These are phyloP conservation scores for Tetranychus urticae DNA, from an alignment of 1,140 invertebrate genomes.

Conservation along the genomic window DNA sequence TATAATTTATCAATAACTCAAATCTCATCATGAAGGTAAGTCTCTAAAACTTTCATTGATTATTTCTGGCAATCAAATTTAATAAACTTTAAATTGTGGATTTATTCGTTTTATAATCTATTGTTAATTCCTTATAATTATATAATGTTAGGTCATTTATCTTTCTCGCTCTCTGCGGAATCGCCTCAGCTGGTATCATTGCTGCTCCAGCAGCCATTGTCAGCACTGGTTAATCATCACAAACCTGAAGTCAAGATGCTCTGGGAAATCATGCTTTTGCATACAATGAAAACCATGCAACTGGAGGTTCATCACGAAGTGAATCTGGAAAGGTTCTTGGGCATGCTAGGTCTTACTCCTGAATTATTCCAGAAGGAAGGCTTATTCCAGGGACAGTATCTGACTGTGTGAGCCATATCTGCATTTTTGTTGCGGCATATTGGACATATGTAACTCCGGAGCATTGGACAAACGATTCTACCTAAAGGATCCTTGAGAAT, in stretches of 20 bases:
- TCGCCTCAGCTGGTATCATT: not conserved
- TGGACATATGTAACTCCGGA: constrained; percentile 37
- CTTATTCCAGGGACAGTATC: constrained; percentile 35
- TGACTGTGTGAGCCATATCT: constrained; percentile 43
- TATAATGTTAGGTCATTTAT: not conserved
- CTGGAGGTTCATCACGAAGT: constrained; percentile 15
- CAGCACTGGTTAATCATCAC: constrained; percentile 11
- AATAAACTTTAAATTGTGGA: not conserved
- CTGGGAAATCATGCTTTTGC: constrained; percentile 16
- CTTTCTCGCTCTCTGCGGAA: not conserved
- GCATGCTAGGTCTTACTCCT: not conserved
- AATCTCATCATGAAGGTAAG: not conserved
- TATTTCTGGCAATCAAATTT: not conserved
- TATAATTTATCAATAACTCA: constrained; percentile 9
- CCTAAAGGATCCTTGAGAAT: constrained; percentile 34
- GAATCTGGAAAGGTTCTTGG: not conserved
- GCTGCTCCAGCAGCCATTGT: constrained; percentile 14
- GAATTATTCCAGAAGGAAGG: not conserved
- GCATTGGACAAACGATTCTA: constrained; percentile 35
- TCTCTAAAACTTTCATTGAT: not conserved
- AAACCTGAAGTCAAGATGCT: constrained; percentile 14
- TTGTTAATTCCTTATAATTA: not conserved
- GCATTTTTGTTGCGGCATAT: constrained; percentile 38
- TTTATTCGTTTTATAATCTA: too few relatives aligned
- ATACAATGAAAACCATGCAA: constrained; percentile 17